These are phyloP conservation scores for Toxotes chatareus DNA, from an alignment of 2,113 vertebrate genomes.

Conservation along the genomic window DNA sequence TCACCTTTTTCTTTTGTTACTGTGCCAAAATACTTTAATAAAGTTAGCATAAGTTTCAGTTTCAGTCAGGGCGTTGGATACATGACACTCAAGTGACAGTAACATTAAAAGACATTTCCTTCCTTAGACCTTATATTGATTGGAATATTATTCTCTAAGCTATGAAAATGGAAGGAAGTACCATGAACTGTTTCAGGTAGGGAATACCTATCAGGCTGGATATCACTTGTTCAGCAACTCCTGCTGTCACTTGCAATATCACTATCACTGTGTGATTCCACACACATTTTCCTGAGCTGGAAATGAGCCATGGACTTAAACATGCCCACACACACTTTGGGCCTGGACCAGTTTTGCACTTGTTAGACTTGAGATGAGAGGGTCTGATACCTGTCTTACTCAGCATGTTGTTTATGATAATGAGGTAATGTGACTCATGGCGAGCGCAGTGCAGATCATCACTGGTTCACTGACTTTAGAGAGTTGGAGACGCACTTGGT, in stretches of 20 bases:
- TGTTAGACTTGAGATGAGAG: background rate
- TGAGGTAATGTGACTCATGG: conserved; percentile 23
- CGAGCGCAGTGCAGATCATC: conserved; percentile 22
- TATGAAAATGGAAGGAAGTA: background rate
- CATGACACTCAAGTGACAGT: background rate
- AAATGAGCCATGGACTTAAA: conserved; percentile 7
- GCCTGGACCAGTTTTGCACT: background rate
- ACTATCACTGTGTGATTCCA: background rate
- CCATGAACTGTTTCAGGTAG: background rate
- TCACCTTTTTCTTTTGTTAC: too few species aligned
- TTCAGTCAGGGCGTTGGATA: background rate
- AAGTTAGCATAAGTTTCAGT: too few species aligned
- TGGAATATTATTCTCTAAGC: background rate
- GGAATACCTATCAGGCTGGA: background rate
- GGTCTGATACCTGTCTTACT: conserved; percentile 1
- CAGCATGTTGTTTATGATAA: conserved; percentile 4
- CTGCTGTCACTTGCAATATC: background rate
- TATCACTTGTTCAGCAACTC: background rate
- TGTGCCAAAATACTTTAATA: too few species aligned
- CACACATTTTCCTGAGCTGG: background rate
- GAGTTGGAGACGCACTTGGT: conserved; percentile 43
- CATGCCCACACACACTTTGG: background rate
- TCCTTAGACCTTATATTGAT: background rate
- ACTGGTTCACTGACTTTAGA: conserved; percentile 49
- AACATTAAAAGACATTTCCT: background rate